Base-by-base conservation (phyloP, 1,140 invertebrate genomes). In the Meloidogyne chitwoodi region DNA sequence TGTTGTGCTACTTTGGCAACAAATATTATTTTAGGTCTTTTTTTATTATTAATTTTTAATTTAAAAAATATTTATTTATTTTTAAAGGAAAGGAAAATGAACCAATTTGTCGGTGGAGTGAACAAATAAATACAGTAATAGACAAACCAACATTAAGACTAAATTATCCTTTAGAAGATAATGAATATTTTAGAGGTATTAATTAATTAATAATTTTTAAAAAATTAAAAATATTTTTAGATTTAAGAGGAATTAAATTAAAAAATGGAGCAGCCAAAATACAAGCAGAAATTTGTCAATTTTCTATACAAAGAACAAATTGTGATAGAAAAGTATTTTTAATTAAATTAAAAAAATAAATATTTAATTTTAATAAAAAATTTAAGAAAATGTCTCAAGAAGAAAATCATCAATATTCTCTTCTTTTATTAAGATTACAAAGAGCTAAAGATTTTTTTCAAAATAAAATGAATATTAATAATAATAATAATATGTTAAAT, bases 1-100 rank as follows among this genome's bases (percentile, higher is more conserved):
- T 80, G 79, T 68, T 80, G 79, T 70, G 80, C 78, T 29, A 79
- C 79, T 68, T 67, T 80, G 22, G 80, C 67, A 19, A 80, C 79
- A 24, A 79, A 69, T 66, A 65, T 75, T 56, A 65, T 70, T 65
- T 80, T 81, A 34, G 69, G 77, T 79, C 41, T 68, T n/a, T 78
- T 19, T 22, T 31, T 31, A 19, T n/a, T 12, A 63, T 48, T n/a
- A 24, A 8, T 38, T 11, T 19, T 31, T 14, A n/a, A n/a, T 12
- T 62, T 34, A 29, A 1, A 68, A 61, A 70, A 24, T 31, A 11
- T 62, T 76, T 19, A n/a, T 27, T 64, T 29, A 16, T 10, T 77
- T 75, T 31, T 81, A 78, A 22, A 80, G 79, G 79, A 22, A 16
- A 14, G 12, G 56, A 75, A 31, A 73, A 76, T 16, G 64, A 81